Conservation (phyloP, 1,140 invertebrate genomes). For the Hylaeus anthracinus region DNA sequence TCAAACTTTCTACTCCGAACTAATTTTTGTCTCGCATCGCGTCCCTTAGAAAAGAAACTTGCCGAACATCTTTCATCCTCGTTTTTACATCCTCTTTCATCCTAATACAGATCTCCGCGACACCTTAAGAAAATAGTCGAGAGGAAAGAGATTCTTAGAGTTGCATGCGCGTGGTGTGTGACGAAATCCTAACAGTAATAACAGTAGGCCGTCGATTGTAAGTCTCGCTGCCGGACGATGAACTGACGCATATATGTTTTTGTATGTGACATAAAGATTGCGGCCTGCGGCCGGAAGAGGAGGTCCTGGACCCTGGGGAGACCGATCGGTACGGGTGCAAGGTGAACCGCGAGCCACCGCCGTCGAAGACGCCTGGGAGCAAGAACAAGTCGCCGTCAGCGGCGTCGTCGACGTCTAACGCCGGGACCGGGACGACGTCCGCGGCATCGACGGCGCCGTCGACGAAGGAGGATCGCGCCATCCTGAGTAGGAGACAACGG, state of each 20-base stretch:
- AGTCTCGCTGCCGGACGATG: slow-evolving; percentile 16
- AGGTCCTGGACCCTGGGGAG: slow-evolving; percentile 76
- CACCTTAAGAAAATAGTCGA: no score
- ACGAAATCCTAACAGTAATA: slow-evolving; percentile 20
- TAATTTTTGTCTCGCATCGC: no score
- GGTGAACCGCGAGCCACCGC: slow-evolving; percentile 63
- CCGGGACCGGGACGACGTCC: background rate
- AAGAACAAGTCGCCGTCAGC: background rate
- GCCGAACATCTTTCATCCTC: no score
- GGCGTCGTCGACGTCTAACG: slow-evolving; percentile 50
- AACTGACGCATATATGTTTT: slow-evolving; percentile 63
- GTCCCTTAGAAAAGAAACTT: no score
- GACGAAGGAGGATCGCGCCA: slow-evolving; percentile 47
- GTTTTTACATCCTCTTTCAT: no score
- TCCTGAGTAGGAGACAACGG: slow-evolving; percentile 75
- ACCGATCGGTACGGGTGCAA: slow-evolving; percentile 27
- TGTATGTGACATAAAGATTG: slow-evolving; percentile 77
- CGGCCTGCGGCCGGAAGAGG: slow-evolving; percentile 65
- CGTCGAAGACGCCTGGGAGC: slow-evolving; percentile 49
- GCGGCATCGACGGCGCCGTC: slow-evolving; percentile 3
- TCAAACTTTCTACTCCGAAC: no score
- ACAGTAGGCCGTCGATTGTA: slow-evolving; percentile 13
- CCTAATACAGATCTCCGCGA: no score
- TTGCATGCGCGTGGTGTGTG: slow-evolving; percentile 45
- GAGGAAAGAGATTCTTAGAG: background rate